phyloP scores from a whole-genome alignment of 2,797 vertebrate genomes.

The Lateolabrax maculatus region DNA sequence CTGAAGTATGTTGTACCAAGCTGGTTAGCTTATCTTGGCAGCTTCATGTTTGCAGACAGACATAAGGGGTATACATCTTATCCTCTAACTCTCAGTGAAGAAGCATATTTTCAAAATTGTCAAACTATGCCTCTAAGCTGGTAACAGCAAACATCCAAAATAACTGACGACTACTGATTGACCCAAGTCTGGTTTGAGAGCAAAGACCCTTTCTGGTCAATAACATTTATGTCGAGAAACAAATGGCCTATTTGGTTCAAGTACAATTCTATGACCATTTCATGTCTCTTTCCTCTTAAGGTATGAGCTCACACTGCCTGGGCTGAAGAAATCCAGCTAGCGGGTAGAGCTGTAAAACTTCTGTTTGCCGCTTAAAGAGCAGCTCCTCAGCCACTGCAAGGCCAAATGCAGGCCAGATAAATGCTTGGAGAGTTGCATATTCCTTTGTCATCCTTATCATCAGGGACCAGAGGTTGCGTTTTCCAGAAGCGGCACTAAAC shows the following conservation, averaged over 20 bases:
- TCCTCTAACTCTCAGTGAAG: neutral
- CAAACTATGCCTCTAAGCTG: neutral
- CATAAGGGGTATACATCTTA: too few relatives aligned
- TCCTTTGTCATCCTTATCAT: constrained; percentile 19
- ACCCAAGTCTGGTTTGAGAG: neutral
- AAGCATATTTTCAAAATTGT: neutral
- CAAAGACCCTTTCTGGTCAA: neutral
- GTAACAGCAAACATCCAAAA: neutral
- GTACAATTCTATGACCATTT: neutral
- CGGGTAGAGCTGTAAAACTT: constrained; percentile 6
- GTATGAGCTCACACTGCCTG: constrained; percentile 84
- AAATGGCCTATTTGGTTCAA: neutral
- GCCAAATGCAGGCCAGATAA: neutral
- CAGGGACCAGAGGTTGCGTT: neutral
- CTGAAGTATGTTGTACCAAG: neutral
- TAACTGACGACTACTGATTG: neutral
- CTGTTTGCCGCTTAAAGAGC: neutral
- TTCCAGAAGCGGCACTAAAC: neutral
- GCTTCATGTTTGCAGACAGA: too few relatives aligned
- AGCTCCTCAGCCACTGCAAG: neutral
- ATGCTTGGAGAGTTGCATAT: neutral
- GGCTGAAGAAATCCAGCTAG: constrained; percentile 73
- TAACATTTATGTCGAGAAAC: neutral
- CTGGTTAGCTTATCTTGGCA: too few relatives aligned
- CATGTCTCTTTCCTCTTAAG: constrained; percentile 56